phyloP scores from a whole-genome alignment of 2,888 invertebrate species.

The Drosophila silvestris region DNA sequence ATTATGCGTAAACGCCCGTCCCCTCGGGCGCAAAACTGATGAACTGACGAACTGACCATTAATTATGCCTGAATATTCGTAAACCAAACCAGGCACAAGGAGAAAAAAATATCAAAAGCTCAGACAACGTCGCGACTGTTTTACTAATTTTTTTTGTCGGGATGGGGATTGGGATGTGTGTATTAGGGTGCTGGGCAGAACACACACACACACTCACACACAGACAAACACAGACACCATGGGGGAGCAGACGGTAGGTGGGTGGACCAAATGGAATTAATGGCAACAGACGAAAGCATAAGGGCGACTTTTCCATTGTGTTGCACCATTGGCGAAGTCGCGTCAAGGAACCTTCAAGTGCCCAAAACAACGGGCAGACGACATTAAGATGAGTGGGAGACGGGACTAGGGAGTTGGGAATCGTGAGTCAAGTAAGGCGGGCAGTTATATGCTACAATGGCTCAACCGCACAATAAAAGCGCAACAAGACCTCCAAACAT shows the following conservation, averaged over 20 bases:
- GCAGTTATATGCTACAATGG: conserved; percentile 36
- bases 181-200: conserved; percentile 3
- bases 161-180: not conserved
- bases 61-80: conserved; percentile 60
- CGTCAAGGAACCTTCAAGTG: conserved; percentile 76
- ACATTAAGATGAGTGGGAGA: not conserved
- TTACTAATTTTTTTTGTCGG: conserved; percentile 50
- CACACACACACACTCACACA: not conserved
- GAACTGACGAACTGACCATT: conserved; percentile 63
- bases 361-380: conserved; percentile 20
- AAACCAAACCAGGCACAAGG: conserved; percentile 31
- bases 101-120: conserved; percentile 24
- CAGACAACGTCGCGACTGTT: conserved; percentile 59
- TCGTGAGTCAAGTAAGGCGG: conserved; percentile 2
- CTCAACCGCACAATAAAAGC: conserved; percentile 71
- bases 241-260: conserved; percentile 38
- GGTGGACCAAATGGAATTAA: conserved; percentile 63
- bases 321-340: conserved; percentile 45
- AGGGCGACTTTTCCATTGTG: conserved; percentile 61
- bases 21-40: conserved; percentile 34
- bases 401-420: not conserved
- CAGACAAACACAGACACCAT: conserved; percentile 20
- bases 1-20: conserved; percentile 51
- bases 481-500: conserved; percentile 67
- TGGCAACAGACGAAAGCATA: conserved; percentile 62